phyloP scores from a whole-genome alignment of 2,113 vertebrate species.

The Ictidomys tridecemlineatus region DNA sequence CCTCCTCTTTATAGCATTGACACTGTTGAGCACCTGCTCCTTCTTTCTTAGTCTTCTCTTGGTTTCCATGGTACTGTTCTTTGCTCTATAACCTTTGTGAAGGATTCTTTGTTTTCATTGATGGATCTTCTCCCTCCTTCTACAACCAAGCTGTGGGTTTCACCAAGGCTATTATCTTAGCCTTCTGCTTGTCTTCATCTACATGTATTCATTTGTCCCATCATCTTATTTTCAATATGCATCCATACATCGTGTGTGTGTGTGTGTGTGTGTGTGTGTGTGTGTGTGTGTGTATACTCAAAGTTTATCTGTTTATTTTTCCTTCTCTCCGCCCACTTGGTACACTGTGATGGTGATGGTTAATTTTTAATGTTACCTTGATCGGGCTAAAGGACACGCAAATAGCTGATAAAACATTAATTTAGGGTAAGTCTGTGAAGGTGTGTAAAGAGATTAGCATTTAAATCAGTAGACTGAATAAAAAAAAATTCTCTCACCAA shows the following conservation, averaged over 20 bases:
- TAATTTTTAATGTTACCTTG: background rate
- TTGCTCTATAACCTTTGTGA: background rate
- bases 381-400: background rate
- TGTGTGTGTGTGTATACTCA: background rate
- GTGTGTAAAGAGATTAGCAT: background rate
- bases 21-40: background rate
- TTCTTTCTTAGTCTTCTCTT: slow-evolving; percentile 45
- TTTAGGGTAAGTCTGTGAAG: background rate
- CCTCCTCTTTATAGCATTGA: background rate
- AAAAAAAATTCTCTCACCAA: background rate
- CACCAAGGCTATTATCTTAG: background rate
- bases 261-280: too few species aligned
- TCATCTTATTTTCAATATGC: background rate
- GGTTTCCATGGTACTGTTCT: background rate
- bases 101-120: background rate
- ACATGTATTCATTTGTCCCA: background rate
- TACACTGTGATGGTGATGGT: background rate
- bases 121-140: background rate
- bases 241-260: too few species aligned
- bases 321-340: background rate
- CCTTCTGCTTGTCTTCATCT: background rate
- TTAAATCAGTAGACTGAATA: background rate
- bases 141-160: background rate
- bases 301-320: background rate
- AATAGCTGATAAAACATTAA: background rate